A percentile compares a stretch with the other conserved stretches of the same genome.
phyloP scores from a whole-genome alignment of 1,140 invertebrate species.

The Batillaria attramentaria region DNA sequence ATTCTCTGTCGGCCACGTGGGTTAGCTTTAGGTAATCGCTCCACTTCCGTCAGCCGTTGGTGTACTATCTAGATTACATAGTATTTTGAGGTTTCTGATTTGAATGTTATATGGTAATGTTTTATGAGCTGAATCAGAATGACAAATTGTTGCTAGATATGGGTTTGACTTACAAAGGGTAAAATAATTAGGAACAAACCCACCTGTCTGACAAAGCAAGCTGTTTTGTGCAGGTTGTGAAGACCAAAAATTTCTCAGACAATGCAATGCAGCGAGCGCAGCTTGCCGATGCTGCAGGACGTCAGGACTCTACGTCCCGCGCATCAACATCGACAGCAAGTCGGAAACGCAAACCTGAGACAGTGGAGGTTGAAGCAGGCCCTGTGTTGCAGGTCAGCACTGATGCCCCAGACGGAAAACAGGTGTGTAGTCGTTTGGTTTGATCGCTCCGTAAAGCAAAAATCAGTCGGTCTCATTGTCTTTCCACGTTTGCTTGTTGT shows the following conservation, averaged over 20 bases:
- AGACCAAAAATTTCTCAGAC: not conserved
- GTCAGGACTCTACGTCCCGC: not conserved
- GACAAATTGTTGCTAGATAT: no score
- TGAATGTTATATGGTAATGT: not conserved
- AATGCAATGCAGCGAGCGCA: not conserved
- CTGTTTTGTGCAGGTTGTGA: not conserved
- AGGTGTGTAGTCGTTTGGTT: no score
- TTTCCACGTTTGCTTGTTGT: not conserved
- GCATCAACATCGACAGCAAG: not conserved
- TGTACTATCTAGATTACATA: not conserved
- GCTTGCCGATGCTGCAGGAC: not conserved
- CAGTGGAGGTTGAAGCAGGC: constrained; percentile 24
- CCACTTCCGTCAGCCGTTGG: no score
- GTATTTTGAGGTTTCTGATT: not conserved
- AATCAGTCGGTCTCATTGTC: not conserved
- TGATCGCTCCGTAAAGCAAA: no score
- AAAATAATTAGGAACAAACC: no score
- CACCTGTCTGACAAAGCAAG: not conserved
- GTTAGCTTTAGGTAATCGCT: no score
- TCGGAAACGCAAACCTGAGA: constrained; percentile 20
- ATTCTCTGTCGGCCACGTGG: no score
- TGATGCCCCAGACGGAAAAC: not conserved
- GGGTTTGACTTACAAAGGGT: no score
- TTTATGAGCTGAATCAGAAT: not conserved
- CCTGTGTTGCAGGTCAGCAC: not conserved